Conservation (phyloP, 2,113 vertebrate genomes). For the Dryoscopus gambensis region DNA sequence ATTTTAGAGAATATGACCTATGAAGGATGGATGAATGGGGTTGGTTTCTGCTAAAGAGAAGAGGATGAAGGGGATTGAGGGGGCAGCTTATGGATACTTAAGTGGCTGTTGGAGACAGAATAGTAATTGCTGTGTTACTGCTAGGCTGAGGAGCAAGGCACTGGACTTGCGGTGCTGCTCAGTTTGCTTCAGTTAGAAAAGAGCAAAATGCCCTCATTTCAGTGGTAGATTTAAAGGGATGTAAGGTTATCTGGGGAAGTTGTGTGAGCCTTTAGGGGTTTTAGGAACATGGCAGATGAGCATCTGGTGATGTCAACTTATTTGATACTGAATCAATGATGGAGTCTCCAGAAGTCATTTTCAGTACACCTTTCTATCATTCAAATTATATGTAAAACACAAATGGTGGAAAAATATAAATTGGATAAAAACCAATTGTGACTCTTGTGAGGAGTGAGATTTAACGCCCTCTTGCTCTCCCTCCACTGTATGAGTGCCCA, state of each 20-base stretch:
- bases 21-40: neutral
- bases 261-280: neutral
- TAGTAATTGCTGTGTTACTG: neutral
- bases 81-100: neutral
- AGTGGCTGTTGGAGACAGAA: neutral
- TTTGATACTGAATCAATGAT: neutral
- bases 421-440: neutral
- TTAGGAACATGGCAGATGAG: neutral
- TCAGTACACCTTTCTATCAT: neutral
- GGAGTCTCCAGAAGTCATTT: neutral
- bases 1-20: neutral
- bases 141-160: neutral
- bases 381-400: neutral
- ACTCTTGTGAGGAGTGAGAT: neutral
- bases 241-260: neutral
- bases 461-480: neutral
- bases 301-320: neutral
- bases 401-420: neutral
- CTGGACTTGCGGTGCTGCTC: neutral
- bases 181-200: neutral
- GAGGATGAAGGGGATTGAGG: neutral
- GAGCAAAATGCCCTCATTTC: neutral
- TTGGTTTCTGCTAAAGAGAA: neutral
- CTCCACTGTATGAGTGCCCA: neutral
- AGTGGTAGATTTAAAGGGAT: neutral